Conservation (phyloP, 2,888 invertebrate genomes). For the Amphimallon solstitiale region DNA sequence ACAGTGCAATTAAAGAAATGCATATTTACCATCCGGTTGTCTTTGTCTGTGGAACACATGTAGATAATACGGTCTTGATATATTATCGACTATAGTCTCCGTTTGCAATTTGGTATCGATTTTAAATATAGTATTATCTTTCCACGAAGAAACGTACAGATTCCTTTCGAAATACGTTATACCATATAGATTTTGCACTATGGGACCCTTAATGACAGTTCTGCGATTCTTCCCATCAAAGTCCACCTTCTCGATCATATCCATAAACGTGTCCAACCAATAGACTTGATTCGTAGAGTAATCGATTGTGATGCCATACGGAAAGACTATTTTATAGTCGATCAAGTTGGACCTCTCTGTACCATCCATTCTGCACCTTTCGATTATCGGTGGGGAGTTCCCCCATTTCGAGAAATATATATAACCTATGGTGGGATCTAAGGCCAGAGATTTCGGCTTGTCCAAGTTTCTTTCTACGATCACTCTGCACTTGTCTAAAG, state of each 20-base stretch:
- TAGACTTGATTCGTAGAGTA: conserved; percentile 76
- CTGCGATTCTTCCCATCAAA: conserved; percentile 77
- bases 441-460: conserved; percentile 78
- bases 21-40: conserved; percentile 75
- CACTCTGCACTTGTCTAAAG: conserved; percentile 74
- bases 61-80: conserved; percentile 72
- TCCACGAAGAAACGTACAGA: conserved; percentile 79
- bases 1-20: too few relatives aligned
- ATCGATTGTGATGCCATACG: conserved; percentile 78
- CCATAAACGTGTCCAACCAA: conserved; percentile 85
- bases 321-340: conserved; percentile 78
- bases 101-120: conserved; percentile 67
- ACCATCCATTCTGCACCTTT: conserved; percentile 74
- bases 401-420: conserved; percentile 86
- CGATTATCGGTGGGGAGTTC: conserved; percentile 69
- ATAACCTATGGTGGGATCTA: conserved; percentile 80
- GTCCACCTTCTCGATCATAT: conserved; percentile 80
- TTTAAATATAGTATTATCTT: conserved; percentile 71
- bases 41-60: conserved; percentile 80
- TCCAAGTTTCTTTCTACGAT: conserved; percentile 74
- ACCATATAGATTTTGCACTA: conserved; percentile 75
- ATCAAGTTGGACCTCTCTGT: conserved; percentile 70
- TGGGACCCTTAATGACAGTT: conserved; percentile 66
- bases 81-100: conserved; percentile 64
- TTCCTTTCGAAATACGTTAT: conserved; percentile 79